A percentile compares a stretch with the other conserved stretches of the same genome.
These are phyloP conservation scores for Melanophora roralis DNA, from an alignment of 2,888 invertebrate species.

Conservation along the genomic window DNA sequence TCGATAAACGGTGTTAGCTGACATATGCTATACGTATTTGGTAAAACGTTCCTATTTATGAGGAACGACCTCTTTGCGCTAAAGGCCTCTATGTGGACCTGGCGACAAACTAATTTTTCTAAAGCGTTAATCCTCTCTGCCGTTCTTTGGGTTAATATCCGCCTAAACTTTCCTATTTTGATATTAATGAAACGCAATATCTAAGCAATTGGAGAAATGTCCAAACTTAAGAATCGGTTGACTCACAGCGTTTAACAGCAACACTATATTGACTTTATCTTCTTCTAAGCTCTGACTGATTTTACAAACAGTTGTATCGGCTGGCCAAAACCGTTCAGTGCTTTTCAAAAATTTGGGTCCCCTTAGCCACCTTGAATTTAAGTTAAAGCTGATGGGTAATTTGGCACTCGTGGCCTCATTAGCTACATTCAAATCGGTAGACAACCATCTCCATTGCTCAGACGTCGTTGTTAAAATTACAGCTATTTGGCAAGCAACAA, in stretches of 20 bases:
- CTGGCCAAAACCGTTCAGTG: no score
- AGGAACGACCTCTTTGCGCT: neutral
- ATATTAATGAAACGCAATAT: neutral
- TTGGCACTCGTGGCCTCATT: no score
- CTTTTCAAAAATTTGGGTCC: slow-evolving; percentile 15
- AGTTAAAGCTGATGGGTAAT: no score
- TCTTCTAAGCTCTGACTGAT: neutral
- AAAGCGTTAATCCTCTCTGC: slow-evolving; percentile 39
- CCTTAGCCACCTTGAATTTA: neutral
- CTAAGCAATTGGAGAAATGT: neutral
- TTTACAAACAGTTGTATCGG: no score
- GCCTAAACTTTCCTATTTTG: neutral
- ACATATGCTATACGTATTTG: slow-evolving; percentile 16
- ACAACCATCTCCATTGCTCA: slow-evolving; percentile 60
- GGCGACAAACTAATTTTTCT: slow-evolving; percentile 31
- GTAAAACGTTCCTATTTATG: neutral
- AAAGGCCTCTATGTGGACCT: neutral
- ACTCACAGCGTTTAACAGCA: neutral
- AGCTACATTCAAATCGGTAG: no score
- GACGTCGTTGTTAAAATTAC: slow-evolving; percentile 33
- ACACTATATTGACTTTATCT: neutral
- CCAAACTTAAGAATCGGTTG: neutral
- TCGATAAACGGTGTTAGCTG: neutral
- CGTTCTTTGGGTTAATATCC: slow-evolving; percentile 2
- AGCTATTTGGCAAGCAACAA: slow-evolving; percentile 38